Evolutionary conservation across 2,888 invertebrate species (phyloP).

Genomic region (Eupeodes luniger): DNA sequence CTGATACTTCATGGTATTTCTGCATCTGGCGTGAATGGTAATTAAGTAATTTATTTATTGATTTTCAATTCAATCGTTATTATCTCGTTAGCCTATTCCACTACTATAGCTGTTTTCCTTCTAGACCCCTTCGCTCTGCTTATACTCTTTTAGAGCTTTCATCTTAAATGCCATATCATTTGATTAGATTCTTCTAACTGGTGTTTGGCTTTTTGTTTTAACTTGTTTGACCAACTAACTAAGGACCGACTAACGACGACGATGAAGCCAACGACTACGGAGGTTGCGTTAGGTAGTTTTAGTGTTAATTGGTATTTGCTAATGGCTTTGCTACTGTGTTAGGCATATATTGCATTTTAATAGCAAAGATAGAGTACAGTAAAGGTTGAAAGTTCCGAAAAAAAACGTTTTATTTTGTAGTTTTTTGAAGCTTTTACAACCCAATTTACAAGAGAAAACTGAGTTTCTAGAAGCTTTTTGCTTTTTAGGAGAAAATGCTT

Average conservation of each 20-base stretch:
- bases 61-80: slow-evolving; percentile 50
- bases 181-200: slow-evolving; percentile 21
- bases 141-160: neutral
- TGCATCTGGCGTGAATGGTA: slow-evolving; percentile 64
- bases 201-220: slow-evolving; percentile 24
- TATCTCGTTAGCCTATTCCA: neutral
- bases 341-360: slow-evolving; percentile 8
- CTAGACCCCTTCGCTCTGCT: too few species aligned
- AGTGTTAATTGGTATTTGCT: slow-evolving; percentile 33
- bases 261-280: too few species aligned
- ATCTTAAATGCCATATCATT: slow-evolving; percentile 18
- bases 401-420: neutral
- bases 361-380: neutral
- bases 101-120: neutral
- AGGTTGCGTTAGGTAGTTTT: slow-evolving; percentile 22
- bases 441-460: too few species aligned
- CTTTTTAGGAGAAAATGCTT: too few species aligned
- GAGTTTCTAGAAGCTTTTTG: too few species aligned
- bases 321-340: slow-evolving; percentile 18
- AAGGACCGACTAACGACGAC: neutral
- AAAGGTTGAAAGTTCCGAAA: neutral
- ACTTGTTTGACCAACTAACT: neutral
- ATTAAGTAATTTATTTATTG: slow-evolving; percentile 67
- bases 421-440: too few species aligned
- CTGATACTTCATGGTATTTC: slow-evolving; percentile 23